phyloP scores from a whole-genome alignment of 2,888 invertebrate genomes.

The Teleiodes luculella region DNA sequence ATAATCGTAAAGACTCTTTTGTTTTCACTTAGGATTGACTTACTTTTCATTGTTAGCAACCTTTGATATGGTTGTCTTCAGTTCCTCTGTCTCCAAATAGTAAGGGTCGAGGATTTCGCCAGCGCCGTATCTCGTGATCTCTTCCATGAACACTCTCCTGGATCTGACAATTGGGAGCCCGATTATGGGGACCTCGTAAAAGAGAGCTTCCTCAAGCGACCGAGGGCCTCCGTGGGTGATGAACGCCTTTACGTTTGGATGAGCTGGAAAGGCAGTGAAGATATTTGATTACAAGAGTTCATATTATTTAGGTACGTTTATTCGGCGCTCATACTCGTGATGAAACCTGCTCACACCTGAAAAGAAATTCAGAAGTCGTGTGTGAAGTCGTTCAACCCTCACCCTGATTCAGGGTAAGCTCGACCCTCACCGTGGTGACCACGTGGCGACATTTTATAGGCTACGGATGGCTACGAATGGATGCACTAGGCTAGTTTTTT shows the following conservation, averaged over 20 bases:
- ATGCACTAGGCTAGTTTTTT: neutral
- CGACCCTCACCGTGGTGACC: no score
- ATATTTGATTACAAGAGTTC: no score
- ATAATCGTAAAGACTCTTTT: no score
- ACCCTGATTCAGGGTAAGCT: no score
- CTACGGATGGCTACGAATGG: neutral
- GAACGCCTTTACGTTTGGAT: constrained; percentile 65
- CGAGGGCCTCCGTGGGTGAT: constrained; percentile 66
- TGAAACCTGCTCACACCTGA: no score
- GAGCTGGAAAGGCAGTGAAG: constrained; percentile 61
- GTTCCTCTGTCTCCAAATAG: constrained; percentile 51
- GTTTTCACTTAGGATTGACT: constrained; percentile 24
- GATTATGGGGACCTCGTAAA: constrained; percentile 61
- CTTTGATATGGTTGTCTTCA: constrained; percentile 44
- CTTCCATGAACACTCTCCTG: constrained; percentile 55
- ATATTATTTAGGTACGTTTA: no score
- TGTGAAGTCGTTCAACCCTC: no score
- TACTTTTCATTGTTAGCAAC: constrained; percentile 53
- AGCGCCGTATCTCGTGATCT: constrained; percentile 54
- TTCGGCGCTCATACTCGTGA: no score
- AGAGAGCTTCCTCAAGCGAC: constrained; percentile 69
- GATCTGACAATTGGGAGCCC: constrained; percentile 59
- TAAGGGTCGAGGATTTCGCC: constrained; percentile 62
- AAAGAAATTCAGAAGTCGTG: no score
- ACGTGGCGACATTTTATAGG: no score